Conservation (phyloP, 2,113 vertebrate species). For the Oncorhynchus masou region DNA sequence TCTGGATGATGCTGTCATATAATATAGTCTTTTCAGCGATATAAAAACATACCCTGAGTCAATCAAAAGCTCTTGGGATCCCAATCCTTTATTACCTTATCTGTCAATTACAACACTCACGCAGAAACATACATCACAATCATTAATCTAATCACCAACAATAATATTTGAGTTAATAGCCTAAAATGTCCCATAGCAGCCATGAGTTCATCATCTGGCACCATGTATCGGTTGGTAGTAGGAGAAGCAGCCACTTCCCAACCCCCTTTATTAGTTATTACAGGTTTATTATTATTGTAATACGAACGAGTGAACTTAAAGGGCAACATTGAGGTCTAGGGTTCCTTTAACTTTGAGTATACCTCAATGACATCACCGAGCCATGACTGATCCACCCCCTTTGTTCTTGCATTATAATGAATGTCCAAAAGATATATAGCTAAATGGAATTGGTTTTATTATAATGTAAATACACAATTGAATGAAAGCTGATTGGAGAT, state of each 20-base stretch:
- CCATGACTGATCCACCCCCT: slow-evolving; percentile 7
- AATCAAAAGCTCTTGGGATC: neutral
- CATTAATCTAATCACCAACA: slow-evolving; percentile 49
- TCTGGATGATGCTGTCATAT: too few relatives aligned
- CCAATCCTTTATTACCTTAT: neutral
- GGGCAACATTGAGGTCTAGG: slow-evolving; percentile 7
- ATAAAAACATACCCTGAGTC: neutral
- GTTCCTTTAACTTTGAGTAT: neutral
- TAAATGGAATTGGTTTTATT: too few relatives aligned
- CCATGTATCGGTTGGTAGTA: too few relatives aligned
- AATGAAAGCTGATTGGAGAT: too few relatives aligned
- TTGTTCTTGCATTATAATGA: neutral
- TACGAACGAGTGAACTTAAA: slow-evolving; percentile 21
- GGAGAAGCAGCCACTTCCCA: too few relatives aligned
- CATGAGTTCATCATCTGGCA: slow-evolving; percentile 21
- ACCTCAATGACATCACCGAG: slow-evolving; percentile 22
- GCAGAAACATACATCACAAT: slow-evolving; percentile 24
- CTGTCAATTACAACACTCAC: slow-evolving; percentile 27
- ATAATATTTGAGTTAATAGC: slow-evolving; percentile 33
- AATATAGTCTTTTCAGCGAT: neutral
- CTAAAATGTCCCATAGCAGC: slow-evolving; percentile 30
- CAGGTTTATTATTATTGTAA: slow-evolving; percentile 24
- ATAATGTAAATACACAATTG: too few relatives aligned
- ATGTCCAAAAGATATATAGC: too few relatives aligned
- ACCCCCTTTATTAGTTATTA: too few relatives aligned